Evolutionary conservation across 2,888 invertebrate species (phyloP).

Genomic region (Smittia sp.): DNA sequence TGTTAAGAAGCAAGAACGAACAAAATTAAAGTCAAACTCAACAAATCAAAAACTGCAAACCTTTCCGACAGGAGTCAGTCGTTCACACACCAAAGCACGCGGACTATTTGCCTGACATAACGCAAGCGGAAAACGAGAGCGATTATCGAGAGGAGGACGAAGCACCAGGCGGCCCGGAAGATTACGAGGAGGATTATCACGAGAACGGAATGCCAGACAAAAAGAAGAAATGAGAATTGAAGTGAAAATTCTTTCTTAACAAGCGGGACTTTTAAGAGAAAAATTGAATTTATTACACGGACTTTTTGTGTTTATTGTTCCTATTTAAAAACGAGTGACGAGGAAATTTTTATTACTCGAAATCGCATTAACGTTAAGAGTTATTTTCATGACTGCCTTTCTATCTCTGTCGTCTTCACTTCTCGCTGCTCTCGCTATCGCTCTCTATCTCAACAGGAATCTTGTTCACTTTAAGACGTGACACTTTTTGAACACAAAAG

Average conservation of each 20-base stretch:
- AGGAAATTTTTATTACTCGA: slow-evolving; percentile 6
- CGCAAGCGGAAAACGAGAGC: slow-evolving; percentile 59
- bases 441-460: no score
- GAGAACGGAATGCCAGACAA: slow-evolving; percentile 47
- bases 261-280: neutral
- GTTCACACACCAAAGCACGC: slow-evolving; percentile 57
- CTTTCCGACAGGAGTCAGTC: slow-evolving; percentile 50
- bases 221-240: slow-evolving; percentile 5
- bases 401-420: neutral
- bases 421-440: neutral
- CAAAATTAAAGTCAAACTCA: slow-evolving; percentile 1
- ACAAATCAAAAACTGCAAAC: slow-evolving; percentile 42
- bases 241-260: neutral
- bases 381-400: neutral
- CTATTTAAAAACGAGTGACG: neutral
- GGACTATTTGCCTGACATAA: slow-evolving; percentile 60
- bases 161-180: slow-evolving; percentile 60
- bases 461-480: no score
- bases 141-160: slow-evolving; percentile 57
- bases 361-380: slow-evolving; percentile 9
- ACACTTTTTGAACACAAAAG: no score
- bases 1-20: neutral
- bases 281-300: slow-evolving; percentile 22
- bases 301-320: slow-evolving; percentile 21
- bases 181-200: slow-evolving; percentile 61